phyloP scores from a whole-genome alignment of 2,888 invertebrate genomes.

The Pardosa pseudoannulata region DNA sequence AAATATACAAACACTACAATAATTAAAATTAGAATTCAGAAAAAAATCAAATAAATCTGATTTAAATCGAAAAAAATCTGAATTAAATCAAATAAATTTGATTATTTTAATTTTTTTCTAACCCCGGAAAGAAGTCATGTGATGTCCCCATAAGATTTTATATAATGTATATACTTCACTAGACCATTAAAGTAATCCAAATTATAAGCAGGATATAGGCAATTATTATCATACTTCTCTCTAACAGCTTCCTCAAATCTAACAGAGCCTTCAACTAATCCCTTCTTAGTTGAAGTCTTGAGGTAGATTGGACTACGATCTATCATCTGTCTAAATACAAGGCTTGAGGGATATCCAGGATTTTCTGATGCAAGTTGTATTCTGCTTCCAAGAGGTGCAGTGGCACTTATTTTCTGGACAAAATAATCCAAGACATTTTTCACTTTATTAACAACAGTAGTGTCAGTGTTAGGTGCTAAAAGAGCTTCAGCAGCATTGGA shows the following conservation, averaged over 20 bases:
- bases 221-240: conserved; percentile 23
- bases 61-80: no score
- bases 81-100: no score
- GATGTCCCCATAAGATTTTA: no score
- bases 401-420: conserved; percentile 43
- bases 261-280: conserved; percentile 54
- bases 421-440: conserved; percentile 23
- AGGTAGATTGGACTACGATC: conserved; percentile 43
- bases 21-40: no score
- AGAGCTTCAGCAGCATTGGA: conserved; percentile 54
- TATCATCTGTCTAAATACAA: conserved; percentile 49
- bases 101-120: no score
- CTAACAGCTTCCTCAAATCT: conserved; percentile 48
- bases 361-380: conserved; percentile 22
- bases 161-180: no score
- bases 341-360: conserved; percentile 42
- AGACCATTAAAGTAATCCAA: no score
- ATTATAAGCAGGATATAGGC: no score
- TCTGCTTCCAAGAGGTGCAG: conserved; percentile 46
- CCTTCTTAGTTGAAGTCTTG: conserved; percentile 32
- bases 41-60: no score
- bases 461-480: conserved; percentile 17
- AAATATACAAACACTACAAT: no score
- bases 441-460: conserved; percentile 29
- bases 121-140: no score